Percentiles rank a stretch among this genome's conserved stretches.
phyloP scores from a whole-genome alignment of 2,113 vertebrate genomes.

The Tachysurus vachellii region DNA sequence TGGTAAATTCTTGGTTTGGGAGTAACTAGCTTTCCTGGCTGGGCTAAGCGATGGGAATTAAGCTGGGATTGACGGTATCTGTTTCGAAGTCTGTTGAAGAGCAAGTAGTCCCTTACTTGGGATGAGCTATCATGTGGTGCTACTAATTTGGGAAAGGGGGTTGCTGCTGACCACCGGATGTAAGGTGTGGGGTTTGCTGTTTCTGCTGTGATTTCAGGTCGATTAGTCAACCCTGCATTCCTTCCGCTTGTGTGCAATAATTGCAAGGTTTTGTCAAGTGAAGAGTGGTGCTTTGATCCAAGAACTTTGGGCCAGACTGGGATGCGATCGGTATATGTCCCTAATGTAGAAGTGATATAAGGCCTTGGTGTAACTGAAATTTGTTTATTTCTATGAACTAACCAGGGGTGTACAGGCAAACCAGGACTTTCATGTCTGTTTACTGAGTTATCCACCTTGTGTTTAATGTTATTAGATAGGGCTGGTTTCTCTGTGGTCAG shows the following conservation, averaged over 20 bases:
- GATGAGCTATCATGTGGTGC: constrained; percentile 33
- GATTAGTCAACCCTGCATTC: constrained; percentile 64
- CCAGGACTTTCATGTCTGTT: constrained; percentile 51
- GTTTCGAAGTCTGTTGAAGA: constrained; percentile 70
- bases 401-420: constrained; percentile 70
- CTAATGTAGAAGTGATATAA: constrained; percentile 57
- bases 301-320: constrained; percentile 41
- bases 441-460: constrained; percentile 43
- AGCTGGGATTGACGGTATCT: constrained; percentile 75
- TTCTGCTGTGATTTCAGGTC: constrained; percentile 71
- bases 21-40: constrained; percentile 65
- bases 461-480: constrained; percentile 37
- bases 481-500: constrained; percentile 32
- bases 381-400: constrained; percentile 58
- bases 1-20: constrained; percentile 60
- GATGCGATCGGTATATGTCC: constrained; percentile 56
- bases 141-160: constrained; percentile 9
- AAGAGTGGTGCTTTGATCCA: constrained; percentile 54
- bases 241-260: constrained; percentile 58
- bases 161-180: constrained; percentile 24
- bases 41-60: constrained; percentile 62
- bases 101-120: constrained; percentile 66
- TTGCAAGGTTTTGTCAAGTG: constrained; percentile 60
- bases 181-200: constrained; percentile 64
- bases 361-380: constrained; percentile 48